Evolutionary conservation across 1,140 invertebrate species (phyloP), one percentile per base, ranked within the genome.

Genomic region (Ostrea edulis): DNA sequence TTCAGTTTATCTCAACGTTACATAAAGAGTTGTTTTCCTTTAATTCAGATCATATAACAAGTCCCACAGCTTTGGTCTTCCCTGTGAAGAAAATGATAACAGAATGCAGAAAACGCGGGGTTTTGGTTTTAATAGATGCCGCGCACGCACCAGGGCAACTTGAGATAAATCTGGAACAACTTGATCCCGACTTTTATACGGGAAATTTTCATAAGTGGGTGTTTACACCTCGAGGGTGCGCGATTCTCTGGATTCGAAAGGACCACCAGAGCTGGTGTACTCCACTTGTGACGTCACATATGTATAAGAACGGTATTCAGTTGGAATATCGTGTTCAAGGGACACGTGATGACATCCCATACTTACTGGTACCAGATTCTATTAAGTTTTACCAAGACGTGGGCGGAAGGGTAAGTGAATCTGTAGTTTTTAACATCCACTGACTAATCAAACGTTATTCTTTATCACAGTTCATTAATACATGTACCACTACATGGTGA

Each of bases 181-280:
- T 93, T 12, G 87, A 88, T 20, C 91, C 90, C 0, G 93, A 93
- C 62, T 89, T 92, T 65, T 93, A 91, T 51, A 91, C 90, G 54
- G 91, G 93, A 91, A 85, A 65, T 89, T 87, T 87, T 55, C 55
- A 54, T 85, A 93, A 93, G 84, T 93, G 93, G 93, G n/a, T 89
- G 25, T 93, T 88, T 88, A 86, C 91, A 14, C 92, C 92, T 0
- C 81, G 89, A 35, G 92, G 92, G 8, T 91, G 89, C 81, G 92
- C 92, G 53, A 35, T 93, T 35, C 84, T 93, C 52, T 93, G 90
- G 87, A 83, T 92, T 1, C 83, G 82, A 12, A 90, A 89, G 25
- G 85, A 92, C 0, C 92, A 92, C 65, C 87, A 87, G 9, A 22
- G 83, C 20, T 90, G 89, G 89, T 62, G 92, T 12, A 44, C 62